Conservation (phyloP, 30 jellyfish, hydroid and myxozoan genomes). For the Aurelia sp. region DNA sequence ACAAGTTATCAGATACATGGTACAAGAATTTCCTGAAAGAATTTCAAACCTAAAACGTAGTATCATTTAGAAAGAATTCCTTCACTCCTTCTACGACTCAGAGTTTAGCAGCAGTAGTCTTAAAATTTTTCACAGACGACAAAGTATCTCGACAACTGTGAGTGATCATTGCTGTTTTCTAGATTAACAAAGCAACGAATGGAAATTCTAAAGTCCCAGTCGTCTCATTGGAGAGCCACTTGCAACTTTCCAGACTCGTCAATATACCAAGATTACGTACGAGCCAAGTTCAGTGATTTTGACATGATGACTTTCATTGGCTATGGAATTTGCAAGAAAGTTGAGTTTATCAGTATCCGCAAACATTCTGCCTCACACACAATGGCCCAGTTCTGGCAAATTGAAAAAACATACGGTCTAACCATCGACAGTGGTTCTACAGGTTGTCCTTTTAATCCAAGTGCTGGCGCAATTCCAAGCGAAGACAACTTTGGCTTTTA, state of each 20-base stretch:
- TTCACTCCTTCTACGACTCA: too few relatives aligned
- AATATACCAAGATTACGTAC: slow-evolving; percentile 4
- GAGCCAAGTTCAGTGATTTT: neutral
- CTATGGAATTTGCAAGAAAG: neutral
- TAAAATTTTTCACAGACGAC: too few relatives aligned
- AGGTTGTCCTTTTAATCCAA: neutral
- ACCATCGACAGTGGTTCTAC: neutral
- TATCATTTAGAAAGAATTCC: too few relatives aligned
- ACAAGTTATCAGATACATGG: too few relatives aligned
- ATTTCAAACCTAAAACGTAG: too few relatives aligned
- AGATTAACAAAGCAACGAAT: slow-evolving; percentile 5
- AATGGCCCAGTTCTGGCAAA: slow-evolving; percentile 3
- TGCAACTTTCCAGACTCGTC: slow-evolving; percentile 6
- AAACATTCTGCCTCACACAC: neutral
- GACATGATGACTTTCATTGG: slow-evolving; percentile 8
- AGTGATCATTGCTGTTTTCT: too few relatives aligned
- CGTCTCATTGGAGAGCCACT: slow-evolving; percentile 37
- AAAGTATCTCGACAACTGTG: too few relatives aligned
- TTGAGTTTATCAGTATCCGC: neutral
- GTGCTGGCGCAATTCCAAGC: slow-evolving; percentile 1
- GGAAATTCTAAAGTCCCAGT: neutral
- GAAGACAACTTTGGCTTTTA: slow-evolving; percentile 29
- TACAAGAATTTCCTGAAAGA: too few relatives aligned
- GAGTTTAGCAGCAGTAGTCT: too few relatives aligned
- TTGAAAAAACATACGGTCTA: neutral